Evolutionary conservation across 2,888 invertebrate genomes (phyloP).

Genomic region (Pristionchus fissidentatus): DNA sequence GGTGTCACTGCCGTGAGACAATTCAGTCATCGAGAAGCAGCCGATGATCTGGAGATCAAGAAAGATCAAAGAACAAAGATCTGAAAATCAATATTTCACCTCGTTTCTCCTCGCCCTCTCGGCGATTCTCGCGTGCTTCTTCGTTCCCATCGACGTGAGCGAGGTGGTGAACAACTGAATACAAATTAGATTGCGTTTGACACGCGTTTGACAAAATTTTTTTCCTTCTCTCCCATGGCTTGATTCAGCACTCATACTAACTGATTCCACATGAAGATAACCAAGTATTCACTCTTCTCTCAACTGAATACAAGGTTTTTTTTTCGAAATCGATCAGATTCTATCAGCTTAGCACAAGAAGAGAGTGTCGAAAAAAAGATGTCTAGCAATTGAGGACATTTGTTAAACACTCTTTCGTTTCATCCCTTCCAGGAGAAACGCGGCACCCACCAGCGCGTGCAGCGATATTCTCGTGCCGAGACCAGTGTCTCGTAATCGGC

Average conservation of each 20-base stretch:
- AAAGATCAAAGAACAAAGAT: background rate
- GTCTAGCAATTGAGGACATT: too few species aligned
- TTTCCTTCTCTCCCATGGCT: too few species aligned
- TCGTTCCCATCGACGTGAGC: conserved; percentile 76
- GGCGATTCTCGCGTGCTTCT: conserved; percentile 74
- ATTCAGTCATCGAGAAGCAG: conserved; percentile 90
- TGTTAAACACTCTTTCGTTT: too few species aligned
- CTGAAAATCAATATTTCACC: conserved; percentile 26
- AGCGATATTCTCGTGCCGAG: too few species aligned
- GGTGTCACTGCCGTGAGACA: conserved; percentile 91
- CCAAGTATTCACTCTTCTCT: too few species aligned
- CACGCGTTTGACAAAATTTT: too few species aligned
- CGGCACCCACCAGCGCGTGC: too few species aligned
- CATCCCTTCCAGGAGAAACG: too few species aligned
- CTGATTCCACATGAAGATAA: too few species aligned
- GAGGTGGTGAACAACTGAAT: conserved; percentile 76
- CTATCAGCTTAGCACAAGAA: background rate
- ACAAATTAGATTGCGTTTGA: background rate
- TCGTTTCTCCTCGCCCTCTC: conserved; percentile 70
- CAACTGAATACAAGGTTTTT: background rate
- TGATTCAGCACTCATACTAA: too few species aligned
- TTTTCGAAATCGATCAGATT: background rate
- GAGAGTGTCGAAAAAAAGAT: background rate
- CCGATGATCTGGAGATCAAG: conserved; percentile 80
- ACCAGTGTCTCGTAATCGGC: too few species aligned